Percentiles rank a stretch among this genome's conserved stretches.
phyloP scores from a whole-genome alignment of 2,113 vertebrate species.

The Limanda limanda region DNA sequence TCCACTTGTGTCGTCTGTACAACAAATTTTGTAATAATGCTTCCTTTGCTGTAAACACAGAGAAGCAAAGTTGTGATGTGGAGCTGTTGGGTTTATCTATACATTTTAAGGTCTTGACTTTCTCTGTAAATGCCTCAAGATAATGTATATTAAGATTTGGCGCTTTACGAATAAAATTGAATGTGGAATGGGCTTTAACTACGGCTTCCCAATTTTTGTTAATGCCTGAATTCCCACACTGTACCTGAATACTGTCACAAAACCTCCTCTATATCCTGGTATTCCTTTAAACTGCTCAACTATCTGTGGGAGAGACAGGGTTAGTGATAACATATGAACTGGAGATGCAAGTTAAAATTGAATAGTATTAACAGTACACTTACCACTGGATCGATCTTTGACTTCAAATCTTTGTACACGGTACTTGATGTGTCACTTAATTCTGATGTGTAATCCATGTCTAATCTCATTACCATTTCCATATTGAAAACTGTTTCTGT shows the following conservation, averaged over 20 bases:
- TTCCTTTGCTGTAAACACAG: constrained; percentile 67
- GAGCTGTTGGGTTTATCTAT: background rate
- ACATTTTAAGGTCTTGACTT: no score
- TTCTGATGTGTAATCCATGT: background rate
- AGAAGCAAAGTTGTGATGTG: background rate
- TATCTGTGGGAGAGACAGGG: constrained; percentile 45
- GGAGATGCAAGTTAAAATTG: background rate
- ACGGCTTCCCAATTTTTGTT: background rate
- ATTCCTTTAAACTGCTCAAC: background rate
- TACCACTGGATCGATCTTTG: constrained; percentile 15
- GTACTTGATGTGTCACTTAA: background rate
- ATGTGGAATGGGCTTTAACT: no score
- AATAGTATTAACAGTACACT: constrained; percentile 5
- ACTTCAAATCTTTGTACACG: background rate
- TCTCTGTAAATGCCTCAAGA: no score
- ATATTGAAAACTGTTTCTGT: constrained; percentile 35
- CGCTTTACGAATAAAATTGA: no score
- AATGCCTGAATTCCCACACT: background rate
- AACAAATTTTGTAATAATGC: constrained; percentile 61
- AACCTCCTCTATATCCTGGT: constrained; percentile 15
- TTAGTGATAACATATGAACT: background rate
- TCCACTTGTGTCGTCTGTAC: constrained; percentile 25
- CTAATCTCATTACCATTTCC: constrained; percentile 36
- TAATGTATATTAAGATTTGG: no score
- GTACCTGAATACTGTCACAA: constrained; percentile 64